Evolutionary conservation across 2,113 vertebrate species (phyloP).

Genomic region (Prinia subflava): DNA sequence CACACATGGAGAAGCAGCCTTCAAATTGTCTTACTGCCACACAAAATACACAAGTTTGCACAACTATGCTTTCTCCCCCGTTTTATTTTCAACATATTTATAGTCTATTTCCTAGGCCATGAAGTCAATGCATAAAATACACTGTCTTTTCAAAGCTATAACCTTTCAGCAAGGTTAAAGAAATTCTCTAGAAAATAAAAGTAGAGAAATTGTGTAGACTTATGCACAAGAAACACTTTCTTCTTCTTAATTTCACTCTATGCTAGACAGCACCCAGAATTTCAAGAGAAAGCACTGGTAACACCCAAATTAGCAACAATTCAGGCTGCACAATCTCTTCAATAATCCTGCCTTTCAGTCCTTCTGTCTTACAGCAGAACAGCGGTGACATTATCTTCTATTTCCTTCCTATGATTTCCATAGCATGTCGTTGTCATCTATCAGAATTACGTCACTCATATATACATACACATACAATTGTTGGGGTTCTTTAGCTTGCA

Average conservation of each 20-base stretch:
- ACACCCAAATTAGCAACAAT: background rate
- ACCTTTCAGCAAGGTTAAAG: background rate
- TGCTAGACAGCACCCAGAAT: background rate
- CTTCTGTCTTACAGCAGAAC: background rate
- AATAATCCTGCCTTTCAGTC: background rate
- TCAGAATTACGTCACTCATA: background rate
- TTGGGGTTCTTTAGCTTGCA: background rate
- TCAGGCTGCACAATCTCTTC: background rate
- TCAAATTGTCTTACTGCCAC: background rate
- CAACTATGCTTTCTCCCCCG: background rate
- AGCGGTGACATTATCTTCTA: background rate
- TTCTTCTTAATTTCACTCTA: background rate
- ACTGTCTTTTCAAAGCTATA: background rate
- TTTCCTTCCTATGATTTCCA: background rate
- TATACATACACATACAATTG: accelerated
- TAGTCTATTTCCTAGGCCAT: background rate
- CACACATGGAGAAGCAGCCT: background rate
- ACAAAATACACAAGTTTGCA: background rate
- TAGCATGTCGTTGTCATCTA: background rate
- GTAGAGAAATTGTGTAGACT: background rate
- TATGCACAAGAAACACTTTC: background rate
- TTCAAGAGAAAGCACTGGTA: background rate
- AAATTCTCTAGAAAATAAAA: background rate
- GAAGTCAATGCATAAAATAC: background rate
- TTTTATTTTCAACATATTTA: background rate